These are phyloP conservation scores for Heterodera filipjevi DNA, from an alignment of 2,888 invertebrate species.

Conservation along the genomic window DNA sequence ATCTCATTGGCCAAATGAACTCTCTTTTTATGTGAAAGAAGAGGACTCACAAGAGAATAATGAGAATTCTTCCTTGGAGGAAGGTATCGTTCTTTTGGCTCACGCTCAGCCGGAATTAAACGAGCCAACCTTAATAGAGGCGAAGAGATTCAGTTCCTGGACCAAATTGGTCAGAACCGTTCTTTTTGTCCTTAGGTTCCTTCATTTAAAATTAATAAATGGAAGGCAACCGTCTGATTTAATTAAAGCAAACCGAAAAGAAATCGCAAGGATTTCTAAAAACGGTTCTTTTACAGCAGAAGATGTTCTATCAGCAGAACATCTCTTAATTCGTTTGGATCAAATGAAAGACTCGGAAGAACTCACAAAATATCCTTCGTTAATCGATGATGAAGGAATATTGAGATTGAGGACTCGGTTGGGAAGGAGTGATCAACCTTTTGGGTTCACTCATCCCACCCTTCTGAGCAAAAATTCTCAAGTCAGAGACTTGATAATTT, in stretches of 20 bases:
- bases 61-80: neutral
- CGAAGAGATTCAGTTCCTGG: too few relatives aligned
- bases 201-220: too few relatives aligned
- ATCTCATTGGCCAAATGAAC: too few relatives aligned
- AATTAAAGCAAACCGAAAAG: neutral
- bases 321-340: neutral
- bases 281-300: neutral
- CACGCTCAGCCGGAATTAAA: too few relatives aligned
- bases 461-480: neutral
- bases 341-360: neutral
- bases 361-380: neutral
- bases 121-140: too few relatives aligned
- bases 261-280: neutral
- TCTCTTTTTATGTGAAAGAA: too few relatives aligned
- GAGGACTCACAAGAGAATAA: too few relatives aligned
- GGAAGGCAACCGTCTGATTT: too few relatives aligned
- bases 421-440: neutral
- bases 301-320: neutral
- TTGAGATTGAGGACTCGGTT: neutral
- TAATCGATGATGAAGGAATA: neutral
- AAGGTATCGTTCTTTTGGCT: too few relatives aligned
- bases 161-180: too few relatives aligned
- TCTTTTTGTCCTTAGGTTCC: too few relatives aligned
- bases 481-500: neutral
- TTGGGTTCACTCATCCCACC: neutral